phyloP scores from a whole-genome alignment of 1,140 invertebrate genomes.

The Bombus huntii region DNA sequence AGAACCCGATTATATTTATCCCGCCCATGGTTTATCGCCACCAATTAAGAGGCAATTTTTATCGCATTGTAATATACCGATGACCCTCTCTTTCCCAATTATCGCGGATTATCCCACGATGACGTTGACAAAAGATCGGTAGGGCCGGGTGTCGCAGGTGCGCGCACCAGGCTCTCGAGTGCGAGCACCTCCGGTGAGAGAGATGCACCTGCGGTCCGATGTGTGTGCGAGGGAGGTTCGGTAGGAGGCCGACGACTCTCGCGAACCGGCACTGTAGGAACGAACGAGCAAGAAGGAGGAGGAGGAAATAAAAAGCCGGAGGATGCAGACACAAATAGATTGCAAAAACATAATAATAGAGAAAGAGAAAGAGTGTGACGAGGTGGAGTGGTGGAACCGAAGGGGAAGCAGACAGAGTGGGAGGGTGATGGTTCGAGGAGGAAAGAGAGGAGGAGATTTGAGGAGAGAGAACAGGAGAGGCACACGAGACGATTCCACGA shows the following conservation, averaged over 20 bases:
- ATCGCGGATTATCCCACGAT: slow-evolving; percentile 33
- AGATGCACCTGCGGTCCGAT: slow-evolving; percentile 58
- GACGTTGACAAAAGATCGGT: slow-evolving; percentile 60
- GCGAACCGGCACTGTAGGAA: slow-evolving; percentile 28
- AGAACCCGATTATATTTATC: not conserved
- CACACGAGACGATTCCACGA: slow-evolving; percentile 46
- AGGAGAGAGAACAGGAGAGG: slow-evolving; percentile 37
- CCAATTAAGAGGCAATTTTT: slow-evolving; percentile 49
- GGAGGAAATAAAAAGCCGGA: slow-evolving; percentile 52
- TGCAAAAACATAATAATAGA: slow-evolving; percentile 83
- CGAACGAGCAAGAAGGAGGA: not conserved
- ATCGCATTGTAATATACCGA: not conserved
- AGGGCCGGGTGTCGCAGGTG: slow-evolving; percentile 47
- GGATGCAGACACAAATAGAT: slow-evolving; percentile 82
- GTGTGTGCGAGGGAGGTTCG: slow-evolving; percentile 57
- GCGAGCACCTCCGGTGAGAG: not conserved
- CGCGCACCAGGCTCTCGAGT: not conserved
- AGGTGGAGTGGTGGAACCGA: not conserved
- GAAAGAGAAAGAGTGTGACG: slow-evolving; percentile 53
- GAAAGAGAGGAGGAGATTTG: slow-evolving; percentile 54
- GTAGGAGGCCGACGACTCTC: slow-evolving; percentile 63
- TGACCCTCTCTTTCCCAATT: not conserved
- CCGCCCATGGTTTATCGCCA: not conserved
- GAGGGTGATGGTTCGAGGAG: not conserved
- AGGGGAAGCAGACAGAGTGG: slow-evolving; percentile 1